Conservation (phyloP, 2,113 vertebrate genomes). For the Gorilla gorilla region DNA sequence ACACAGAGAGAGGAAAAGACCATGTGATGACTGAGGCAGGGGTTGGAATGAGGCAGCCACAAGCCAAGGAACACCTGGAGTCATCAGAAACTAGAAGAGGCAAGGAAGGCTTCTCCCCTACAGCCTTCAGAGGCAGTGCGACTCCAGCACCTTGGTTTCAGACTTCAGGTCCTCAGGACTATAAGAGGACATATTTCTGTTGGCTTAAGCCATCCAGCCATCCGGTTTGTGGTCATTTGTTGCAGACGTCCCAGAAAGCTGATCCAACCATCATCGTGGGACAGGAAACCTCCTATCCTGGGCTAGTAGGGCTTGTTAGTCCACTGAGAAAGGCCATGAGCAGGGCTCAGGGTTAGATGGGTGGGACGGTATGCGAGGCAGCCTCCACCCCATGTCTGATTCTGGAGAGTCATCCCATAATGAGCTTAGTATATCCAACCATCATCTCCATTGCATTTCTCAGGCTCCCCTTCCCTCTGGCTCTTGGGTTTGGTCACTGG, state of each 20-base stretch:
- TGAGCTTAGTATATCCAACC: not conserved
- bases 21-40: not conserved
- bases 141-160: not conserved
- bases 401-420: not conserved
- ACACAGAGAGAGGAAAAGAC: not conserved
- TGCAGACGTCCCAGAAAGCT: not conserved
- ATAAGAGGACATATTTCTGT: not conserved
- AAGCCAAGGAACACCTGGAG: accelerated
- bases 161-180: not conserved
- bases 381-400: not conserved
- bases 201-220: not conserved
- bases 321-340: not conserved
- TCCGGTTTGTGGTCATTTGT: not conserved
- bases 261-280: not conserved
- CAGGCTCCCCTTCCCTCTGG: not conserved
- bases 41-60: not conserved
- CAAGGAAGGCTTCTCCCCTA: accelerated
- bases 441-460: not conserved
- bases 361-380: not conserved
- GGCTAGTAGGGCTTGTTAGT: not conserved
- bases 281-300: not conserved
- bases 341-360: not conserved
- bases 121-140: accelerated
- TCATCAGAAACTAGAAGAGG: not conserved
- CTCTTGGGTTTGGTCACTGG: not conserved